These are phyloP conservation scores for Desmodus rotundus DNA, from an alignment of 2,113 vertebrate species.

Conservation along the genomic window DNA sequence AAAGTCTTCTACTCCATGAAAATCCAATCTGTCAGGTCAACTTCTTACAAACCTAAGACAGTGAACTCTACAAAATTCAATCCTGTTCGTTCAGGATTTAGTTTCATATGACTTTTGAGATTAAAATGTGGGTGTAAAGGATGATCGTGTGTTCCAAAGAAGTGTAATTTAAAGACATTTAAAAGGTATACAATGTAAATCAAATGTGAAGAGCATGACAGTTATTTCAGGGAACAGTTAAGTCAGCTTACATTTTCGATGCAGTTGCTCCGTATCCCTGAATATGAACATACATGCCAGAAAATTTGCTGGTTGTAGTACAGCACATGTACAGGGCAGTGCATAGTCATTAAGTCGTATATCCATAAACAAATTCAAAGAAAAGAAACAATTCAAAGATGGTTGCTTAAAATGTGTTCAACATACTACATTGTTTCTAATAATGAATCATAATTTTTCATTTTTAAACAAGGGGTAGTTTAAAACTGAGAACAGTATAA, in stretches of 20 bases:
- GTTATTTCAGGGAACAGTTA: conserved; percentile 53
- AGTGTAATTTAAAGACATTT: conserved; percentile 43
- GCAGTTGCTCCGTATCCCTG: not conserved
- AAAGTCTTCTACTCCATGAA: not conserved
- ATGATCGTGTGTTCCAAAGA: not conserved
- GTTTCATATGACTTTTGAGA: not conserved
- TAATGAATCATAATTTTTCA: not conserved
- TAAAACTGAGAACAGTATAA: not conserved
- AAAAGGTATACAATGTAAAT: conserved; percentile 33
- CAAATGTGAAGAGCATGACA: conserved; percentile 42
- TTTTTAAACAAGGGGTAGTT: not conserved
- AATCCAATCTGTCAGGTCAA: not conserved
- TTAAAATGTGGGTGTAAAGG: not conserved
- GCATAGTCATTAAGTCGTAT: not conserved
- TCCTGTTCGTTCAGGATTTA: not conserved
- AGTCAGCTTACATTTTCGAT: conserved; percentile 43
- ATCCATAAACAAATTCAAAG: not conserved
- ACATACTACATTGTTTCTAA: not conserved
- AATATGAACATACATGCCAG: not conserved
- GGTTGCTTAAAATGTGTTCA: not conserved
- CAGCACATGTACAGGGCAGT: not conserved
- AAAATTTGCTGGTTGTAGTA: not conserved
- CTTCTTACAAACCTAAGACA: not conserved
- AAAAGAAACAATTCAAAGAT: not conserved
- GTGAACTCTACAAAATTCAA: not conserved